Base-by-base conservation (phyloP, 2,888 invertebrate genomes). In the Agapostemon virescens region DNA sequence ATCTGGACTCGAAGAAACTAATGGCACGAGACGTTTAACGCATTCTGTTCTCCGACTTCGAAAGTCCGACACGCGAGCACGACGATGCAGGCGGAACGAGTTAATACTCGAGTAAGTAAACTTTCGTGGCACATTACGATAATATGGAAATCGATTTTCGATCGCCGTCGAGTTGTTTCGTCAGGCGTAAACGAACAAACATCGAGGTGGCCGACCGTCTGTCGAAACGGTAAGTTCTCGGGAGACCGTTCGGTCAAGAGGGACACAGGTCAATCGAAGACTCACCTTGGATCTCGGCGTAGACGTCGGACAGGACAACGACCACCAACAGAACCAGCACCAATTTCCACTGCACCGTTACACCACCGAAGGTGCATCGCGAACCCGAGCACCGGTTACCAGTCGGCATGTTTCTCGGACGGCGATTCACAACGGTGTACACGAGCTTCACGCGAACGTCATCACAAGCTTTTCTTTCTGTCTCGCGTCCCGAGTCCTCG, bases 201-300 rank as follows among this genome's bases (percentile, higher is more conserved):
- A 55, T 55, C 30, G 15, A 55, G 26, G 2, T 26, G 2, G 13
- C 23, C 17, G 45, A 40, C 55, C 36, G 36, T 52, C 52, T 42
- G 1, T 23, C 38, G 23, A 23, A 49, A n/a, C 15, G 13, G 45
- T 6, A 9, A 55, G 26, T 0, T 26, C 15, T 26, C 26, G 26
- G 0, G 26, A 1, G 26, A 55, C 7, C 7, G 23, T 64, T 5
- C 15, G 15, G 9, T 17, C 4, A 13, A 55, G 15, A 49, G 17
- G 30, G 36, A 52, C 13, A 30, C 15, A 4, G 17, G 58, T 61
- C 67, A 13, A 58, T 79, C 79, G 87, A 88, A 26, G 55, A 55
- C 90, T 91, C 85, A 92, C 92, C 90, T 87, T 90, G 88, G 79
- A 77, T 89, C 74, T 87, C 88, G 78, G 88, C 83, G 77, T 88